Evolutionary conservation across 2,113 vertebrate genomes (phyloP), one percentile per base, ranked within the genome.

Genomic region (Terrapene triunguis): DNA sequence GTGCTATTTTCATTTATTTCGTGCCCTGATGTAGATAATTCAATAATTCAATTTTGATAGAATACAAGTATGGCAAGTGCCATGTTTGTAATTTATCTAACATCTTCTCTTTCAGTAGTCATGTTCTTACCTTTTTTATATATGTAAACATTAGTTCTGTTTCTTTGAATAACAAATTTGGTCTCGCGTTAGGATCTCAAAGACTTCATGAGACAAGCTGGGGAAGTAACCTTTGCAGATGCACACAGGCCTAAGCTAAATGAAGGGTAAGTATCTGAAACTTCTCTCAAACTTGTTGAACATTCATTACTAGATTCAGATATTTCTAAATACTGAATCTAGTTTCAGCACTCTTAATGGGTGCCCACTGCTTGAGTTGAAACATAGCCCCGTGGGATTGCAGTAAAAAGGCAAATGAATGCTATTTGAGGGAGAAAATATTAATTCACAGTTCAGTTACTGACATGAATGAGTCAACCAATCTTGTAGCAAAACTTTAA

Each of bases 131-230:
- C 22, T 89, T 92, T 57, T 97, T 53, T 44, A 55, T 65, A n/a
- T 78, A 38, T 21, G 38, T 38, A 47, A 93, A 32, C 87, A 80
- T 22, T 86, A 10, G 24, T 96, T 89, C 78, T 80, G 65, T 5
- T 97, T 93, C 98, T 85, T 85, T 93, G 96, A 53, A 4, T 98
- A 96, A 99, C 97, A 82, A 97, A 59, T 97, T 80, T 98, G 82
- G 85, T 98, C 97, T 99, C 99, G 97, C 98, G 96, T 98, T 99
- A 99, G 99, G 99, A 99, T 98, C 98, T 99, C 97, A 99, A 99
- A 98, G 99, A 99, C 99, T 99, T 99, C 99, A 99, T 99, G 99
- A 99, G 99, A 97, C 99, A 99, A 98, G 99, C 99, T 96, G 99
- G 99, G 96, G 99, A 99, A 98, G 99, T 99, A 98, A 99, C 99